Evolutionary conservation across 2,113 vertebrate genomes (phyloP).

Genomic region (Anthoscopus minutus): DNA sequence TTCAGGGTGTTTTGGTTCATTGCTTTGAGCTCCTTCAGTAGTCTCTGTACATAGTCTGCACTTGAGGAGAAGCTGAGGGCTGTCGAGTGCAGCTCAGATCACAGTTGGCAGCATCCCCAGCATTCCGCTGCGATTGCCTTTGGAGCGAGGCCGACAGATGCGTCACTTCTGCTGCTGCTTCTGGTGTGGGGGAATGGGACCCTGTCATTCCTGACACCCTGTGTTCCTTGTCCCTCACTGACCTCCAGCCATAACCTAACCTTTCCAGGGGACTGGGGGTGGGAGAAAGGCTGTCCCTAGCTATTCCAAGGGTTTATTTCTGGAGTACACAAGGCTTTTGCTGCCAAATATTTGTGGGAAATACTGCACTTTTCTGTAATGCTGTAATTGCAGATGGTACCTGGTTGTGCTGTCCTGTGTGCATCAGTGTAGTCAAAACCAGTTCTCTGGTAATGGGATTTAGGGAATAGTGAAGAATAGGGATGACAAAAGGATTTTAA

Average conservation of each 20-base stretch:
- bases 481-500: neutral
- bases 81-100: neutral
- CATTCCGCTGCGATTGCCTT: neutral
- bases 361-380: neutral
- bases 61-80: conserved; percentile 2
- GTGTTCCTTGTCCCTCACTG: neutral
- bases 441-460: neutral
- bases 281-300: neutral
- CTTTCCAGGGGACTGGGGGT: neutral
- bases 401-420: neutral
- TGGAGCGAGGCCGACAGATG: neutral
- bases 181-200: neutral
- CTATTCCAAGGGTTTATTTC: neutral
- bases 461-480: neutral
- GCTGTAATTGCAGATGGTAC: neutral
- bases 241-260: neutral
- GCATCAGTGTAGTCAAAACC: neutral
- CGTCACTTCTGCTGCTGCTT: neutral
- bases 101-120: neutral
- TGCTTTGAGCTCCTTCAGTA: neutral
- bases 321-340: neutral
- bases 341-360: neutral
- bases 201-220: neutral
- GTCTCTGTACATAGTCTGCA: neutral
- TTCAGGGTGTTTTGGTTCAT: neutral